phyloP scores from a whole-genome alignment of 2,888 invertebrate genomes.

The Masnerella sp. region DNA sequence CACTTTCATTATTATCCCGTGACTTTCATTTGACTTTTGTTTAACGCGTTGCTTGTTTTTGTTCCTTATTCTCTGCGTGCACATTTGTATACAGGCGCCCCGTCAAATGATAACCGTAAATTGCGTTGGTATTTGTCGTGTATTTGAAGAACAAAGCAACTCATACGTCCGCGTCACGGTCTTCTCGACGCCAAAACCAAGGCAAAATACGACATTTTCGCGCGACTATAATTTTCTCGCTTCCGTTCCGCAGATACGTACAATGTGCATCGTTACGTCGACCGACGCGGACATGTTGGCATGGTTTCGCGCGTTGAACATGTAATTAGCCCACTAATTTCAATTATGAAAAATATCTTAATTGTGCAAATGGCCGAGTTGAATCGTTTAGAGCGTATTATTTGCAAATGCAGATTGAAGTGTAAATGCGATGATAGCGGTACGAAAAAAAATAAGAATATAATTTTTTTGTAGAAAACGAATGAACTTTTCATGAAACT shows the following conservation, averaged over 20 bases:
- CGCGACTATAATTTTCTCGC: conserved; percentile 58
- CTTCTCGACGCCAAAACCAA: conserved; percentile 37
- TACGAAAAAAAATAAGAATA: too few relatives aligned
- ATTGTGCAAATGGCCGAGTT: too few relatives aligned
- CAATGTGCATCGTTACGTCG: conserved; percentile 51
- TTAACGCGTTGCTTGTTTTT: conserved; percentile 40
- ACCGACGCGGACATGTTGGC: conserved; percentile 58
- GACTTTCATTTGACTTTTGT: conserved; percentile 50
- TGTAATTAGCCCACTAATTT: conserved; percentile 51
- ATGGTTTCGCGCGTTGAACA: conserved; percentile 66
- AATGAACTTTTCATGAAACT: too few relatives aligned
- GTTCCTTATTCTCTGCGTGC: background rate
- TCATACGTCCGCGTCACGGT: conserved; percentile 44
- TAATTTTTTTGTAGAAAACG: too few relatives aligned
- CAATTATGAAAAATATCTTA: conserved; percentile 29
- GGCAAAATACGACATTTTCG: conserved; percentile 60
- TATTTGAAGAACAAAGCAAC: conserved; percentile 57
- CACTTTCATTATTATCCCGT: conserved; percentile 53
- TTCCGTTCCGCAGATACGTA: conserved; percentile 51
- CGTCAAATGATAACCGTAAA: conserved; percentile 46
- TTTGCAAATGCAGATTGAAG: too few relatives aligned
- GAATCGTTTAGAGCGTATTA: too few relatives aligned
- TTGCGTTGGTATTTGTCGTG: conserved; percentile 50
- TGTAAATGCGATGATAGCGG: too few relatives aligned
- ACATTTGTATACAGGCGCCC: conserved; percentile 6